Evolutionary conservation across 2,888 invertebrate species (phyloP).

Genomic region (Dyspetes luteomarginatus): DNA sequence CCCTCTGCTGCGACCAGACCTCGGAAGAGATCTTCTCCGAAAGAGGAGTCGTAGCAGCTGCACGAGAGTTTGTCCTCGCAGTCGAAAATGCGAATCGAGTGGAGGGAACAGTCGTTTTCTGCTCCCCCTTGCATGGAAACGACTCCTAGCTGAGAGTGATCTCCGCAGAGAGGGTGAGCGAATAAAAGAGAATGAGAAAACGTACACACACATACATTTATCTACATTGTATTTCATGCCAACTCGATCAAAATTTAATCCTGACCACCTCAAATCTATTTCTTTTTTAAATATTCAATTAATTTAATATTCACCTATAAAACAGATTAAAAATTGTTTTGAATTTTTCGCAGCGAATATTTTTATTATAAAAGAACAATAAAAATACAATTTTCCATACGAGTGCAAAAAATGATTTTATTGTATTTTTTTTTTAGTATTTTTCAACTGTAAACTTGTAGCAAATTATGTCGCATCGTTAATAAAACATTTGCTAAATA

Average conservation of each 20-base stretch:
- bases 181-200: conserved; percentile 31
- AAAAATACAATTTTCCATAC: too few species aligned
- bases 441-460: too few species aligned
- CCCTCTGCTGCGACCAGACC: background rate
- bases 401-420: too few species aligned
- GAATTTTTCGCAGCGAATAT: too few species aligned
- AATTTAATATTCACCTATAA: background rate
- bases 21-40: conserved; percentile 32
- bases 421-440: too few species aligned
- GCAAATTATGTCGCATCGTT: too few species aligned
- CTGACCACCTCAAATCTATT: background rate
- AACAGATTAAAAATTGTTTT: too few species aligned
- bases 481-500: too few species aligned
- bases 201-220: background rate
- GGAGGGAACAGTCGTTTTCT: conserved; percentile 47
- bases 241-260: background rate
- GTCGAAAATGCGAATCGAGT: conserved; percentile 44
- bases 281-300: too few species aligned
- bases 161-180: conserved; percentile 51
- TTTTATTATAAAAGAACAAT: too few species aligned
- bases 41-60: conserved; percentile 48
- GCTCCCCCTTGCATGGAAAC: conserved; percentile 50
- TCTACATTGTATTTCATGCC: background rate
- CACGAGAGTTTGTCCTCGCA: conserved; percentile 38
- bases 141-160: conserved; percentile 47